phyloP scores from a whole-genome alignment of 2,888 invertebrate genomes.

The Branchipolynoe longqiensis region DNA sequence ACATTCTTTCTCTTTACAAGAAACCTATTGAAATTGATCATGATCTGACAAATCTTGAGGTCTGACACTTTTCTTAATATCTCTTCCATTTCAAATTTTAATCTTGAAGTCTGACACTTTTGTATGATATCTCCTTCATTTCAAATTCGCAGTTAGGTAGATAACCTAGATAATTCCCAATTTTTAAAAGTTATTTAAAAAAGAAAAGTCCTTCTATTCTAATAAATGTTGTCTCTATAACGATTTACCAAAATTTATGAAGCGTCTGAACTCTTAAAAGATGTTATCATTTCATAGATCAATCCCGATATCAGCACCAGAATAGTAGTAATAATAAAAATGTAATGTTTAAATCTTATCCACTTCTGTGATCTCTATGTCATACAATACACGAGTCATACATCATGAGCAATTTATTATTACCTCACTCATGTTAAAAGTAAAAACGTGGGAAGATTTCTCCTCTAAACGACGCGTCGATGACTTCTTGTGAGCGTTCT shows the following conservation, averaged over 20 bases:
- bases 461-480: no score
- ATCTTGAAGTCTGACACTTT: not conserved
- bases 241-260: no score
- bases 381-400: not conserved
- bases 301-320: constrained; percentile 4
- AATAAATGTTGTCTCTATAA: no score
- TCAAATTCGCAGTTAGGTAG: not conserved
- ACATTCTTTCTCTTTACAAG: not conserved
- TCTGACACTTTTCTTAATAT: not conserved
- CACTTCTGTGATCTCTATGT: constrained; percentile 15
- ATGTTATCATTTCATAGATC: constrained; percentile 1
- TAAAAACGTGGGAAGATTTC: not conserved
- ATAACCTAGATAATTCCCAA: no score
- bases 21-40: not conserved
- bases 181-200: no score
- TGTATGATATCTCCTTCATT: not conserved
- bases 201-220: no score
- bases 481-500: not conserved
- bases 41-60: constrained; percentile 7
- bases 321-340: no score
- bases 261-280: not conserved
- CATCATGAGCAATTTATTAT: not conserved
- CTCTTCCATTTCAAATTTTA: not conserved
- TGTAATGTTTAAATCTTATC: not conserved
- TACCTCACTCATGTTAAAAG: constrained; percentile 32